Conservation (phyloP, 1,140 invertebrate species). For the Tenebrio molitor region DNA sequence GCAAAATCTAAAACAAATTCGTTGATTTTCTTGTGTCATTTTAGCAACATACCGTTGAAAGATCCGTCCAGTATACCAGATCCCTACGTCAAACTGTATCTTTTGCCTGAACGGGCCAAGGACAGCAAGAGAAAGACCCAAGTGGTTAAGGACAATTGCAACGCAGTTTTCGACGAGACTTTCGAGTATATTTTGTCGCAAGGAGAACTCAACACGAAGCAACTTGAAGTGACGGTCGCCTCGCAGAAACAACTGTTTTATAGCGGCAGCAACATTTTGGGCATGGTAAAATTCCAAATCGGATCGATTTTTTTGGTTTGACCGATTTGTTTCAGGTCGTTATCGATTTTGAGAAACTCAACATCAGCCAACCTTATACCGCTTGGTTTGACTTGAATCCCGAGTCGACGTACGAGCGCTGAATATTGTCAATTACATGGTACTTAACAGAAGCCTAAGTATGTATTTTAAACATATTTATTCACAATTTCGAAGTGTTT, state of each 20-base stretch:
- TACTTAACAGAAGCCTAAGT: too few species aligned
- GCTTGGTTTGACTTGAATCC: conserved; percentile 81
- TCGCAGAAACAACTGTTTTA: conserved; percentile 86
- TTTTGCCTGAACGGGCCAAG: conserved; percentile 89
- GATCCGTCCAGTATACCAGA: conserved; percentile 92
- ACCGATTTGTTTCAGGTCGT: conserved; percentile 70
- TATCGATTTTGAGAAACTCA: conserved; percentile 76
- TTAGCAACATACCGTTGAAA: conserved; percentile 86
- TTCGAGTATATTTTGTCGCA: conserved; percentile 88
- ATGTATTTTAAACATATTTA: too few species aligned
- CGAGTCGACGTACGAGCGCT: conserved; percentile 61
- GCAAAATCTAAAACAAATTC: conserved; percentile 6
- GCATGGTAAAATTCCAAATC: conserved; percentile 72
- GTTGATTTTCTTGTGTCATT: conserved; percentile 54
- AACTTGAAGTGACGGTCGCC: conserved; percentile 85
- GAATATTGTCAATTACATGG: not conserved
- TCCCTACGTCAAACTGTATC: conserved; percentile 94
- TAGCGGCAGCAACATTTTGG: conserved; percentile 83
- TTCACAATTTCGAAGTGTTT: not conserved
- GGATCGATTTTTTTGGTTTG: conserved; percentile 36
- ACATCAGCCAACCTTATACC: conserved; percentile 75
- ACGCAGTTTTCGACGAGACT: conserved; percentile 91
- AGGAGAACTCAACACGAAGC: conserved; percentile 79
- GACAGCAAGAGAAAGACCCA: conserved; percentile 92
- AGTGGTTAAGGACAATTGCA: conserved; percentile 89